Percentiles rank a stretch among this genome's conserved stretches.
These are phyloP conservation scores for Turritopsis rubra DNA, from an alignment of 30 jellyfish, hydroid and myxozoan species.

Conservation along the genomic window DNA sequence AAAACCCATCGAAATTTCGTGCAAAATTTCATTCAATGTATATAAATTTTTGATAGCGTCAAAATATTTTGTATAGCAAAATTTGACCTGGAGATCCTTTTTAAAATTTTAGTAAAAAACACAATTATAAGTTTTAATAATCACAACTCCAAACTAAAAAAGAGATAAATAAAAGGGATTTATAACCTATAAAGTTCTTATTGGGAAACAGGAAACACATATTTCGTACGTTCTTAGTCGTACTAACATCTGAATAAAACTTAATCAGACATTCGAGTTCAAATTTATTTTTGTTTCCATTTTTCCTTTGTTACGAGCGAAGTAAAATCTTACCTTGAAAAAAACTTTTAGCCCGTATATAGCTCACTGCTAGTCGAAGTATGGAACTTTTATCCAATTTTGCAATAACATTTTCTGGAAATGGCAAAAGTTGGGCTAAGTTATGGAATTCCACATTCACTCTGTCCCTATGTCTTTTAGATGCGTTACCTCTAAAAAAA, in stretches of 20 bases:
- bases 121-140: too few species aligned
- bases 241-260: too few species aligned
- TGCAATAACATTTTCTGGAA: slow-evolving; percentile 75
- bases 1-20: not conserved
- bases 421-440: slow-evolving; percentile 79
- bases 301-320: not conserved
- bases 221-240: too few species aligned
- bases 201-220: too few species aligned
- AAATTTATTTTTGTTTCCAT: too few species aligned
- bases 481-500: slow-evolving; percentile 75
- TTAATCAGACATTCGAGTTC: too few species aligned
- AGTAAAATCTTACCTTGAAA: slow-evolving; percentile 54
- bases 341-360: slow-evolving; percentile 80
- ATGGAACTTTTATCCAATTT: slow-evolving; percentile 86
- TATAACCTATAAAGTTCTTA: too few species aligned
- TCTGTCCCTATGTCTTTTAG: slow-evolving; percentile 85
- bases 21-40: not conserved
- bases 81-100: not conserved
- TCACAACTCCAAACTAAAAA: not conserved
- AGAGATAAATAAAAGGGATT: too few species aligned
- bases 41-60: not conserved
- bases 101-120: not conserved
- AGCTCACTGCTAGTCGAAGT: slow-evolving; percentile 81
- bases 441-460: slow-evolving; percentile 82
- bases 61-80: not conserved